Base-by-base conservation (phyloP, 2,797 vertebrate species). In the Sebastes oblongus region DNA sequence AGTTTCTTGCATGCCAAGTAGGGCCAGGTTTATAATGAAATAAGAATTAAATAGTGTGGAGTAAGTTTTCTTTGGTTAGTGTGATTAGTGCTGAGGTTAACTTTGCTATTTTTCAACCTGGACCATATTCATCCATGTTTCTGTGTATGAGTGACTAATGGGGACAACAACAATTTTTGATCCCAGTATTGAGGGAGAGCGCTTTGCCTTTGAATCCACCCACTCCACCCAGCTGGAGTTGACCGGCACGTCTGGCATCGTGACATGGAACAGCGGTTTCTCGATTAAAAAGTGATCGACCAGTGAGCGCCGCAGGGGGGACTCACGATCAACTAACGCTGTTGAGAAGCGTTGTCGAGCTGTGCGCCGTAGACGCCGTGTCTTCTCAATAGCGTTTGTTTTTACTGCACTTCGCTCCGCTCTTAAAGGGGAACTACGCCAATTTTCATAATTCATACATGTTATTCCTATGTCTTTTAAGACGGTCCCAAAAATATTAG, bases 1-100 rank as follows among this genome's bases (percentile, higher is more conserved):
- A 74, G 32, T 70, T 18, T 86, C 68, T 46, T 90, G 88, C 89
- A 91, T 91, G 87, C 66, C 25, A 25, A 16, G 72, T 81, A 52
- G 81, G 61, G 64, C 54, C 67, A 62, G 58, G 36, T 83, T 88
- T 82, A 13, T 75, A 78, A 75, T 5, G 1, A 56, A 50, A 42
- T 66, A 46, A 68, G 22, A 30, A 76, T 18, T 50, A 50, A 66
- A 27, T 76, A 71, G 64, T 52, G 25, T 77, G 64, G 54, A 70
- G 3, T 67, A 83, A 75, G 76, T 65, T 78, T 77, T 65, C 69
- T 79, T 83, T 65, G 64, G 74, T 83, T 78, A 58, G 70, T 77
- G 68, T 54, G 70, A 54, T 70, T 70, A 66, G 70, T 69, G 67
- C 50, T 18, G 52, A 83, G 6, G 58, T 25, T 27, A 46, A 66